Base-by-base conservation (phyloP, 37 sponge, comb jelly and placozoan species). In the Aphrocallistes beatrix region DNA sequence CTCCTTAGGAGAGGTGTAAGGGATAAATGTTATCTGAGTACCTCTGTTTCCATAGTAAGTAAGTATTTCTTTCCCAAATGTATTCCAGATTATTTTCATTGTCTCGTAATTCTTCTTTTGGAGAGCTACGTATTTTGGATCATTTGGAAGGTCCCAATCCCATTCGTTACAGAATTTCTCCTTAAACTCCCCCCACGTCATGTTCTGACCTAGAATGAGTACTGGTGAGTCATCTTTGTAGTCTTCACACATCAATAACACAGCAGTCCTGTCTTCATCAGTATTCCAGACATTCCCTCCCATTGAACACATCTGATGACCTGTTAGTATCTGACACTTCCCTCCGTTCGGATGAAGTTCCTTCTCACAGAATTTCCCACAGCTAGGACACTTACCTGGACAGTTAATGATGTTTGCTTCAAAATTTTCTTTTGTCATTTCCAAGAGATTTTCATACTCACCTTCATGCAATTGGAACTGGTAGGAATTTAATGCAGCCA, bases 241-340 rank as follows among this genome's bases (percentile, higher is more conserved):
- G n/a, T 60, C 75, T 25, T 60, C 75, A 28, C 75, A 60, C 25
- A 28, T 60, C 6, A 60, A 32, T 60, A 60, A 13, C 3, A 60
- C 21, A 32, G 75, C 75, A 13, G 75, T 60, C n/a, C 34, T 60
- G n/a, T 60, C 75, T 60, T 13, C 21, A 13, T 60, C 75, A 60
- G 3, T 60, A 3, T 28, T 60, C 75, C 75, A 60, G 3, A 60
- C 75, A 19, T 60, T 60, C 75, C 75, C 75, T 32, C 75, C 75
- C 75, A 60, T 60, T 60, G 75, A 60, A 60, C 75, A 60, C 8
- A 60, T 60, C 34, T 60, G 75, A 13, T 60, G 75, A 19, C 75
- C 75, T 60, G 75, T 60, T 60, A 25, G 10, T 60, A 60, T 60
- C 21, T 60, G 75, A 13, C 75, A 60, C n/a, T 60, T 60, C 75